A percentile compares a stretch with the other conserved stretches of the same genome.
These are phyloP conservation scores for Cuniculus paca DNA, from an alignment of 2,797 vertebrate species.

Conservation along the genomic window DNA sequence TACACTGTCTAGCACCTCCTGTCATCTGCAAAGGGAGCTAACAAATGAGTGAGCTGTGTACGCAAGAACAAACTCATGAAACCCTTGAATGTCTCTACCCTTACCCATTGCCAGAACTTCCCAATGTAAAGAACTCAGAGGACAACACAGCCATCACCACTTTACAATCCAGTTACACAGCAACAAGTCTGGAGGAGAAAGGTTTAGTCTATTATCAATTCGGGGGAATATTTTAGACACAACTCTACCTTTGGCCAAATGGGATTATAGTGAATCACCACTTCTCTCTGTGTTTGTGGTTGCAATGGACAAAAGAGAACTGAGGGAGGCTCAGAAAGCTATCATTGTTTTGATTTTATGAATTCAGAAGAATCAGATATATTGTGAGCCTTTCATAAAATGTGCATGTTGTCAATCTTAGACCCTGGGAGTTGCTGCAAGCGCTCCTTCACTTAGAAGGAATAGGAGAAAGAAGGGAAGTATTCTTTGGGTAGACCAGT, in stretches of 20 bases:
- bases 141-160: background rate
- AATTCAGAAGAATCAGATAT: conserved; percentile 4
- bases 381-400: conserved; percentile 5
- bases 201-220: conserved; percentile 17
- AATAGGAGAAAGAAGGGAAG: background rate
- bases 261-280: background rate
- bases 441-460: background rate
- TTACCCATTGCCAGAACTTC: background rate
- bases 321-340: background rate
- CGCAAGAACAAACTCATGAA: conserved; percentile 12
- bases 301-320: background rate
- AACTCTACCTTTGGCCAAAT: background rate
- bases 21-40: conserved; percentile 73
- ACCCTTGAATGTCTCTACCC: background rate
- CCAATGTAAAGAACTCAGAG: background rate
- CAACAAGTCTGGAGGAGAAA: background rate
- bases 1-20: conserved; percentile 72
- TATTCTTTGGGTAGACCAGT: background rate
- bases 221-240: background rate
- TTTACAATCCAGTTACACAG: background rate
- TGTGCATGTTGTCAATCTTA: background rate
- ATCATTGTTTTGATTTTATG: background rate
- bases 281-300: background rate
- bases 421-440: background rate
- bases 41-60: background rate